Evolutionary conservation across 2,797 vertebrate species (phyloP).

Genomic region (Enteromius afrohamiltoni): DNA sequence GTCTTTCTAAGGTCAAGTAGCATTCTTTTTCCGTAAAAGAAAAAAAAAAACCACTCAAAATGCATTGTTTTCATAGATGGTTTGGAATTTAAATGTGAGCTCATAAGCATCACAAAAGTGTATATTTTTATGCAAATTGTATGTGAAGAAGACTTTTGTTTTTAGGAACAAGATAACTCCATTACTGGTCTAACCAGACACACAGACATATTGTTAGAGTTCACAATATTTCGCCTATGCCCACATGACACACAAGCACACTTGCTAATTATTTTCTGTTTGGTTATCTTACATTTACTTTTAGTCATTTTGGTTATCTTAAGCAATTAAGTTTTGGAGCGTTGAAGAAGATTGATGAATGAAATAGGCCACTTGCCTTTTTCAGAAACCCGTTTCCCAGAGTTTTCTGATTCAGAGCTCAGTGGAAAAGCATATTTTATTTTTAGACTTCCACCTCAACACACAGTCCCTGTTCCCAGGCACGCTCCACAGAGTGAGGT

Average conservation of each 20-base stretch:
- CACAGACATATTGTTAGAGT: too few species aligned
- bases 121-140: not conserved
- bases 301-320: not conserved
- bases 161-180: not conserved
- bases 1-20: not conserved
- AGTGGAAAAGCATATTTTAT: conserved; percentile 67
- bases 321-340: not conserved
- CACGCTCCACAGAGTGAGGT: conserved; percentile 49
- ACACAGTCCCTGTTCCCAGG: conserved; percentile 32
- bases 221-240: not conserved
- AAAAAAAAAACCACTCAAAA: not conserved
- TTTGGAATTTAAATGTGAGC: conserved; percentile 5
- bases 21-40: not conserved
- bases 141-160: conserved; percentile 21
- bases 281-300: not conserved
- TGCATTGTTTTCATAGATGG: not conserved
- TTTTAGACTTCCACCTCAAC: conserved; percentile 49
- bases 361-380: conserved; percentile 40
- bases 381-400: conserved; percentile 32
- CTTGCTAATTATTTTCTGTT: not conserved
- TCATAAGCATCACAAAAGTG: not conserved
- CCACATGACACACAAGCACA: not conserved
- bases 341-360: conserved; percentile 29
- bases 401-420: conserved; percentile 52
- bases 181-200: not conserved